Conservation (phyloP, 2,888 invertebrate genomes). For the Asteroscopus sphinx region DNA sequence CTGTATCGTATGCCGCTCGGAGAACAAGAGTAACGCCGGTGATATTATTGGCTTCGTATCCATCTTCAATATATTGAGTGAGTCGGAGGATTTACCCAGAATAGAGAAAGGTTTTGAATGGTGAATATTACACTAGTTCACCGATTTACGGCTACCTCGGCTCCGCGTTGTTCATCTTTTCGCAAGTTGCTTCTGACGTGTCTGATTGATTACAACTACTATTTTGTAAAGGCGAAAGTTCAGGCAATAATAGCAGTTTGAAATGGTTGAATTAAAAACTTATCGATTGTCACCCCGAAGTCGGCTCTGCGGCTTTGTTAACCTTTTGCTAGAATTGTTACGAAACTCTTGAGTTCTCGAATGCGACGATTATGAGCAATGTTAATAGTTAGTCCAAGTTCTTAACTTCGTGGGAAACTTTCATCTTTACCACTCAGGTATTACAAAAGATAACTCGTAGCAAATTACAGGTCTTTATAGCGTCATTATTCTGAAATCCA, state of each 20-base stretch:
- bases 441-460: constrained; percentile 50
- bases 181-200: constrained; percentile 14
- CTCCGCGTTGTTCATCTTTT: constrained; percentile 11
- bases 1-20: no score
- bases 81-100: no score
- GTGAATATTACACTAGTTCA: constrained; percentile 14
- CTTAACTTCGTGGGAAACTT: constrained; percentile 53
- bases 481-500: constrained; percentile 1
- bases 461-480: constrained; percentile 45
- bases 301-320: constrained; percentile 63
- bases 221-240: constrained; percentile 41
- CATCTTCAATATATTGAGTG: no score
- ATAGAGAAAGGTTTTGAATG: constrained; percentile 15
- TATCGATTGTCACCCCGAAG: constrained; percentile 63
- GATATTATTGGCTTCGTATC: no score
- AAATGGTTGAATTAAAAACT: constrained; percentile 63
- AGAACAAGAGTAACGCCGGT: no score
- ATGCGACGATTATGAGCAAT: constrained; percentile 67
- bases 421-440: constrained; percentile 57
- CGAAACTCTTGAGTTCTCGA: constrained; percentile 57
- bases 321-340: constrained; percentile 62
- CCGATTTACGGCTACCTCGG: constrained; percentile 22
- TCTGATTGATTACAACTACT: constrained; percentile 35
- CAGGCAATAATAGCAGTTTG: constrained; percentile 50
- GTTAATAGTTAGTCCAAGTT: constrained; percentile 64